Evolutionary conservation across 2,888 invertebrate species (phyloP).

Genomic region (Saturnia japonica): DNA sequence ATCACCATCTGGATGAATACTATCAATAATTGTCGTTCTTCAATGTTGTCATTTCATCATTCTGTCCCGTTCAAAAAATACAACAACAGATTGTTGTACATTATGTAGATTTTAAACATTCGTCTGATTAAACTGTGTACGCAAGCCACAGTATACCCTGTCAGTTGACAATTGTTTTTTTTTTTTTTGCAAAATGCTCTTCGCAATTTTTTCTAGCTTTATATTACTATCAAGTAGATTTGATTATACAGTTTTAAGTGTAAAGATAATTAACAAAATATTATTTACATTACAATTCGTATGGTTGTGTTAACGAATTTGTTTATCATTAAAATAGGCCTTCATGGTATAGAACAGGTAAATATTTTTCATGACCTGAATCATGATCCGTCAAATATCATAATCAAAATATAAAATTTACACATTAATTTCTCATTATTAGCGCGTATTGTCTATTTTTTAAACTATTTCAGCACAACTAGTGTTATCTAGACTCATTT

Average conservation of each 20-base stretch:
- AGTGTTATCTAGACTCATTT: no score
- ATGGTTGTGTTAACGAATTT: neutral
- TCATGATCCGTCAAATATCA: no score
- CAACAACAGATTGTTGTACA: neutral
- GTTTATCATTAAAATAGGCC: neutral
- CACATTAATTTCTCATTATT: neutral
- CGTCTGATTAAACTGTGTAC: no score
- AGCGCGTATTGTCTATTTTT: no score
- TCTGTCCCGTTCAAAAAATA: neutral
- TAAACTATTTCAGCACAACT: no score
- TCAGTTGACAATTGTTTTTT: no score
- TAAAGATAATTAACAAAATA: neutral
- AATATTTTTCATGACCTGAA: neutral
- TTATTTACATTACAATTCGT: neutral
- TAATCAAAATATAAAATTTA: no score
- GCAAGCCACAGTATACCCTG: no score
- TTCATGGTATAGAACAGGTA: neutral
- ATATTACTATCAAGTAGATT: no score
- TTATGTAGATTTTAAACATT: neutral
- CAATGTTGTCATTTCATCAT: neutral
- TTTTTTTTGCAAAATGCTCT: no score
- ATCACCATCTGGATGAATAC: slow-evolving; percentile 14
- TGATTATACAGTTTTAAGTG: neutral
- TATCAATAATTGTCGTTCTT: neutral
- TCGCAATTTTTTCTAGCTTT: no score